Evolutionary conservation across 2,797 vertebrate genomes (phyloP), one percentile per base, ranked within the genome.

Genomic region (Caiman crocodilus): DNA sequence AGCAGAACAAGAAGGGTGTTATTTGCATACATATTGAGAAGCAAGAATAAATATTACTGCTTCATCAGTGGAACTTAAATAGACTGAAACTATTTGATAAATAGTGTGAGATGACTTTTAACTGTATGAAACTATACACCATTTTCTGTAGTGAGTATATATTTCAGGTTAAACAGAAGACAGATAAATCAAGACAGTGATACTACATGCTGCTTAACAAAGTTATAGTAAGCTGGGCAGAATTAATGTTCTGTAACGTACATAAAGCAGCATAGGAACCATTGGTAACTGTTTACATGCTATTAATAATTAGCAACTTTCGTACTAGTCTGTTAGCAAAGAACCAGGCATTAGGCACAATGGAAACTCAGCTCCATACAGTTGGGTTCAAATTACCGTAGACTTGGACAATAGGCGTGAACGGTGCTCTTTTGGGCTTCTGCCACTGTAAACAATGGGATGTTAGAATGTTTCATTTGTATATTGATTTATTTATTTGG

Each of bases 251-350:
- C 95, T 96, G 95, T 95, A 69, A 97, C 96, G 96, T 97, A 97
- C 94, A 96, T 94, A 96, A 93, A 96, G 76, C 87, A 82, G 92
- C 85, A 89, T 94, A 92, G 87, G 91, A 96, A 87, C 88, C 93
- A 96, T 87, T 97, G 96, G 96, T 94, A 97, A 97, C 97, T 97
- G 95, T 97, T 98, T 97, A 95, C 96, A 92, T 96, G 96, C 96
- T 96, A 97, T 98, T 97, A 97, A 97, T 97, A 97, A 98, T 97
- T 97, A 97, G 96, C 96, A 96, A 87, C 94, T 86, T 96, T 96
- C 92, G 75, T 93, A 88, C 71, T 82, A 89, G 94, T 93, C 93
- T 93, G 93, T 96, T 96, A 95, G 93, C 84, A 94, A 92, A 91
- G 92, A 96, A 55, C 93, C 79, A 74, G 1, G 4, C 87, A 28